phyloP scores from a whole-genome alignment of 2,888 invertebrate genomes.

The Trichogramma evanescens region DNA sequence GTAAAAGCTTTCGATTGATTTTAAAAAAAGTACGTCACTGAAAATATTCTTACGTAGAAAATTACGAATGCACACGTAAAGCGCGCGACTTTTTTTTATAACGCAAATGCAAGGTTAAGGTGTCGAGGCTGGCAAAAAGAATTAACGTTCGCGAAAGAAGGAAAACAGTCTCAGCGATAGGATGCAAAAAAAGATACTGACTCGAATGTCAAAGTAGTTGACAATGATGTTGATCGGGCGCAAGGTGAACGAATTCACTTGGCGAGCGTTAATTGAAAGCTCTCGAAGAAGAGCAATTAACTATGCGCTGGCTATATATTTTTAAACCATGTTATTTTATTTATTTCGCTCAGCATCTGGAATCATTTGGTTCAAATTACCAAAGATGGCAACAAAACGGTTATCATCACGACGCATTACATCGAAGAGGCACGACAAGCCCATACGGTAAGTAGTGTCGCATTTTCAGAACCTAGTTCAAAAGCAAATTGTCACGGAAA shows the following conservation, averaged over 20 bases:
- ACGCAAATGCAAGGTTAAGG: slow-evolving; percentile 24
- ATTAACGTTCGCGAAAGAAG: slow-evolving; percentile 15
- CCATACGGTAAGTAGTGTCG: slow-evolving; percentile 59
- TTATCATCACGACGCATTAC: slow-evolving; percentile 89
- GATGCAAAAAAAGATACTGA: slow-evolving; percentile 11
- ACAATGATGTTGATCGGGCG: too few relatives aligned
- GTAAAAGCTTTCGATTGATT: too few relatives aligned
- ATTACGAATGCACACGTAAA: not conserved
- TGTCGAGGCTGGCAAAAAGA: slow-evolving; percentile 30
- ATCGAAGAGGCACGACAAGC: slow-evolving; percentile 92
- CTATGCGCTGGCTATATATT: not conserved
- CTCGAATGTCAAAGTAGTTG: not conserved
- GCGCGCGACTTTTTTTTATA: slow-evolving; percentile 24
- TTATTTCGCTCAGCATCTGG: slow-evolving; percentile 65
- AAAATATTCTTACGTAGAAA: too few relatives aligned
- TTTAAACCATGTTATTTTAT: not conserved
- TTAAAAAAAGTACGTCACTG: too few relatives aligned
- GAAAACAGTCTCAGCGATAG: slow-evolving; percentile 11
- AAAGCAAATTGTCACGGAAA: not conserved
- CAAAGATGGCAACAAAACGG: slow-evolving; percentile 83
- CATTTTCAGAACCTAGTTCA: not conserved
- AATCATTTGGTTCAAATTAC: slow-evolving; percentile 86
- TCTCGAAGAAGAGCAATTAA: too few relatives aligned
- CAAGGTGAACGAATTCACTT: too few relatives aligned
- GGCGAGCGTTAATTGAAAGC: too few relatives aligned